These are phyloP conservation scores for Phrynocephalus vlangalii DNA, from an alignment of 2,797 vertebrate species.

Conservation along the genomic window DNA sequence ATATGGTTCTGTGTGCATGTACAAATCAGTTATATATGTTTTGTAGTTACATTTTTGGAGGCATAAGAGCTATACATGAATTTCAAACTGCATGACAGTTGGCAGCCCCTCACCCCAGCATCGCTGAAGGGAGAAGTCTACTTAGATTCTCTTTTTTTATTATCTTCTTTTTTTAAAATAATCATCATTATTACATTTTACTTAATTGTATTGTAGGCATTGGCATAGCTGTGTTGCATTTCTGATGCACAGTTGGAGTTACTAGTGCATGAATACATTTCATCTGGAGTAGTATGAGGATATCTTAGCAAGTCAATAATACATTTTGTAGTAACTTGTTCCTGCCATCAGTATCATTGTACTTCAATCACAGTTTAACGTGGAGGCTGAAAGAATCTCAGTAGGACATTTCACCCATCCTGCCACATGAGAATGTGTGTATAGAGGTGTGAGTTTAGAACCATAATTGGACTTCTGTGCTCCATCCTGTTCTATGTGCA, in stretches of 20 bases:
- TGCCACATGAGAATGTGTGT: background rate
- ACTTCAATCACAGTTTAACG: background rate
- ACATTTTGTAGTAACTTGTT: background rate
- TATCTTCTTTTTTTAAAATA: background rate
- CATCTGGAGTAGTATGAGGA: background rate
- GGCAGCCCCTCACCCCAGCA: background rate
- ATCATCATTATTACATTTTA: background rate
- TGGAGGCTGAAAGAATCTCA: background rate
- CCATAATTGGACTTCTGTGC: background rate
- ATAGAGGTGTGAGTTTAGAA: background rate
- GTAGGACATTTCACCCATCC: background rate
- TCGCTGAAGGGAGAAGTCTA: background rate
- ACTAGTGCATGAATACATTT: background rate
- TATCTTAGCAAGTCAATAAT: background rate
- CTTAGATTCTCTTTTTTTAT: background rate
- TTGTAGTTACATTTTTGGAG: too few relatives aligned
- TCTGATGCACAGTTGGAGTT: background rate
- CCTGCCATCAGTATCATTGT: background rate
- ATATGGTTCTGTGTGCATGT: too few relatives aligned
- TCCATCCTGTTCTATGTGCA: background rate
- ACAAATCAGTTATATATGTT: too few relatives aligned
- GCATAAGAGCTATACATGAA: too few relatives aligned
- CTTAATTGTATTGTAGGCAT: background rate
- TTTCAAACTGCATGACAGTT: too few relatives aligned
- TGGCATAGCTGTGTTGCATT: background rate